Evolutionary conservation across 2,797 vertebrate species (phyloP).

Genomic region (Myoxocephalus aenaeus): DNA sequence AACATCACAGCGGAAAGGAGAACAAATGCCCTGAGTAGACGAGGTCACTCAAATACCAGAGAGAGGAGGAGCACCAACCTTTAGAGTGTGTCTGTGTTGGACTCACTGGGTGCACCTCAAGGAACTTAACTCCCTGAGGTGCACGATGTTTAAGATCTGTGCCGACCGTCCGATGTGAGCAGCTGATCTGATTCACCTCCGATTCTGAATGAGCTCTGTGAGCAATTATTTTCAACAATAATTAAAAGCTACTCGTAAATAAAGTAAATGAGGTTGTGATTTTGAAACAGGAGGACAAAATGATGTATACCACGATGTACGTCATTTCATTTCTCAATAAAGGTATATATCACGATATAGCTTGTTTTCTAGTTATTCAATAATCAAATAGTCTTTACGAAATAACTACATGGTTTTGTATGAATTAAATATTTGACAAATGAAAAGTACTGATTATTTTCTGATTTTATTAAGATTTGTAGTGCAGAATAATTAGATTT

Average conservation of each 20-base stretch:
- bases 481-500: background rate
- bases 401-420: background rate
- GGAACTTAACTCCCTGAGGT: background rate
- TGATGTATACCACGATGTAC: background rate
- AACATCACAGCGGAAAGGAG: conserved; percentile 39
- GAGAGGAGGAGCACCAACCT: conserved; percentile 32
- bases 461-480: background rate
- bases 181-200: background rate
- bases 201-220: background rate
- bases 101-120: conserved; percentile 37
- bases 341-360: background rate
- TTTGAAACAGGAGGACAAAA: background rate
- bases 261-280: background rate
- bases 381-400: background rate
- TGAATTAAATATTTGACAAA: background rate
- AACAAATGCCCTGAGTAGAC: conserved; percentile 55
- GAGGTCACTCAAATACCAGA: conserved; percentile 45
- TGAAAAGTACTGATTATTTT: background rate
- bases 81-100: conserved; percentile 25
- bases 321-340: background rate
- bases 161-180: background rate
- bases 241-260: background rate
- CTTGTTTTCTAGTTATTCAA: background rate
- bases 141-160: background rate
- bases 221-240: background rate